Base-by-base conservation (phyloP, 1,140 invertebrate species). In the Euwallacea similis region DNA sequence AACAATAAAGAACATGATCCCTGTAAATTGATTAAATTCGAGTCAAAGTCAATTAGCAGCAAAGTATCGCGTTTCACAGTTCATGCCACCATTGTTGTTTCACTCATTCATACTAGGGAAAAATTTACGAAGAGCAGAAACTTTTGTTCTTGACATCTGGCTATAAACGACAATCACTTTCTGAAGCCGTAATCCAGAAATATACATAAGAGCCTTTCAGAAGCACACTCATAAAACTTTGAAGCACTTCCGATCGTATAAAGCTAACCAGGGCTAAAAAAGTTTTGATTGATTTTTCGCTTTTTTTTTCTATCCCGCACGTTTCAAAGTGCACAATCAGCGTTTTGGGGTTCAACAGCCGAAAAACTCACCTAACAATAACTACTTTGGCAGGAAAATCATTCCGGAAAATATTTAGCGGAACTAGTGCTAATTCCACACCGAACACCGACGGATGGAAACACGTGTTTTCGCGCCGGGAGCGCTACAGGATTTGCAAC, bases 401-500 rank as follows among this genome's bases (percentile, higher is more conserved):
- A 33, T 11, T 11, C 47, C 47, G 47, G 47, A 50, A 13, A 10
- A 50, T 13, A 11, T 11, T 11, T 11, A 50, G 47, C 13, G 47
- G 10, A 10, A 50, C 47, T 33, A 50, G 13, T 50, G 47, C 6
- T 50, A 50, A 50, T 10, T 10, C 10, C 10, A 13, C 10, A 50
- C 10, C 47, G 13, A 10, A 50, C 47, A 50, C 1, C 10, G 55
- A 13, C 69, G 63, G 43, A 50, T 65, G n/a, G 50, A 66, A 71
- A 66, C 70, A 72, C 70, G 70, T 72, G 70, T 66, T 66, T 60
- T 42, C 63, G 58, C 42, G 42, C 59, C 47, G 65, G 53, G 50
- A 63, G 54, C 66, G 66, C 71, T 62, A 47, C 33, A 67, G 55
- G 59, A 63, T 44, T 67, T 63, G 33, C 46, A 15, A 33, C 64